A percentile compares a stretch with the other conserved stretches of the same genome.
Conservation (phyloP, 2,113 vertebrate genomes). For the Turdus rufiventris region DNA sequence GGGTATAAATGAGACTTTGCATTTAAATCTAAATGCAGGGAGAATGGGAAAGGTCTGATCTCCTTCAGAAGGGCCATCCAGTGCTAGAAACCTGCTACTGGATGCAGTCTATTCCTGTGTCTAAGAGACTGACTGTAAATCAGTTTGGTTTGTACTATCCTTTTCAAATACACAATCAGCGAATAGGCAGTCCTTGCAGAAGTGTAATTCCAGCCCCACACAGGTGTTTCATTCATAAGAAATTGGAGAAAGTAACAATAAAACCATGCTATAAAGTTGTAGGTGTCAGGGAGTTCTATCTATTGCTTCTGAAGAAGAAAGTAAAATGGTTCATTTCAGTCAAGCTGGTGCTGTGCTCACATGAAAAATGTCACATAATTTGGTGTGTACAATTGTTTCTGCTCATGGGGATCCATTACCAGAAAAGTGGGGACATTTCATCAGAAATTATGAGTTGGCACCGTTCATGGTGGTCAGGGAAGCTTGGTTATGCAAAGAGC, state of each 20-base stretch:
- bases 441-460: constrained; percentile 13
- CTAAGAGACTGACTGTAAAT: neutral
- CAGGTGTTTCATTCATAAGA: neutral
- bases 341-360: neutral
- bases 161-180: neutral
- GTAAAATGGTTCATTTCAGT: neutral
- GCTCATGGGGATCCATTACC: neutral
- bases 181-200: neutral
- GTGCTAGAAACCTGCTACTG: neutral
- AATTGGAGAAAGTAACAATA: neutral
- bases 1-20: neutral
- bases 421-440: neutral
- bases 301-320: neutral
- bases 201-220: neutral
- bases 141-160: neutral
- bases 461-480: constrained; percentile 1
- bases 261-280: neutral
- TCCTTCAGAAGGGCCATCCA: neutral
- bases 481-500: constrained; percentile 36
- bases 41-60: neutral
- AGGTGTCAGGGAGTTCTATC: neutral
- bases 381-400: neutral
- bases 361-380: neutral
- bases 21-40: neutral
- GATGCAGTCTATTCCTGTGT: neutral